Base-by-base conservation (phyloP, 2,113 vertebrate genomes). In the Micromys minutus region DNA sequence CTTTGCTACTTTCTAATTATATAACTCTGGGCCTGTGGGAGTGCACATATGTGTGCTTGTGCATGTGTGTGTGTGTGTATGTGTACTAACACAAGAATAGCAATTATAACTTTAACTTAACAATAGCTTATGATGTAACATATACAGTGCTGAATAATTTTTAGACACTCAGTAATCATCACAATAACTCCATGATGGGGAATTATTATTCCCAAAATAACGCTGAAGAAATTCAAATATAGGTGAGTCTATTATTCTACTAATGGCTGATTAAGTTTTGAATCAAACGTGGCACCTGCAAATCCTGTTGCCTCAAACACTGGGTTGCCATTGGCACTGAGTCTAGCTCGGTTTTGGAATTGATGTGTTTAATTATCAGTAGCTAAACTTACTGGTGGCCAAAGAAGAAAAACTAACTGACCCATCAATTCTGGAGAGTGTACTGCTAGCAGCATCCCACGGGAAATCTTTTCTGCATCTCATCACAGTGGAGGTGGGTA, bases 311-410 rank as follows among this genome's bases (percentile, higher is more conserved):
- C 72, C 42, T 96, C 95, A 71, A 55, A 34, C 6, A 17, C 21
- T 55, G 26, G 34, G 3, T 93, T 31, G 24, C 89, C 81, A 71
- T 63, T 72, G 57, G 42, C 88, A 87, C 50, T 52, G 85, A 69
- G 31, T 59, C 57, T 59, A 67, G 65, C 10, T 45, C n/a, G 34
- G 79, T 72, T 6, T 52, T 50, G 75, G 91, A 71, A 83, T 17
- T 52, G 36, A 39, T 55, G 39, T 71, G 69, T 59, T 94, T 47
- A 45, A 2, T 34, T 4, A 83, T 74, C 36, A n/a, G 87, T 42
- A 39, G 12, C n/a, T 89, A 61, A 74, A 89, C 34, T 63, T 81
- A 86, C 45, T 86, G 80, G 93, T 95, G 81, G 93, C 91, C 91
- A 19, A 0, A 0, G 42, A 94, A 94, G 24, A 77, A 86, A 81